phyloP scores from a whole-genome alignment of 30 jellyfish, hydroid and myxozoan species.

The Hydra vulgaris region DNA sequence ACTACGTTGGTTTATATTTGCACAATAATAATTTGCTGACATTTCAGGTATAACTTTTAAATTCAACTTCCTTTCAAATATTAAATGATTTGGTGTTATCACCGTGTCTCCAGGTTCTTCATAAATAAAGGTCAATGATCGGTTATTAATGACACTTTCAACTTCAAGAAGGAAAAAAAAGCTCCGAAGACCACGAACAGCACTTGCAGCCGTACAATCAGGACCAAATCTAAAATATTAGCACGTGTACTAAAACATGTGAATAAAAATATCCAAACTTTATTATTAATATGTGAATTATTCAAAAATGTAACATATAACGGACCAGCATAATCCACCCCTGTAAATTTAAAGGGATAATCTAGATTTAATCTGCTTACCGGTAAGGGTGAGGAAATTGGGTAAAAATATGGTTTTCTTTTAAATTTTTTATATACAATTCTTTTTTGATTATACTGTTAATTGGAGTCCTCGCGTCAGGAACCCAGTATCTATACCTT shows the following conservation, averaged over 20 bases:
- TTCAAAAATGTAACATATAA: background rate
- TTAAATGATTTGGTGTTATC: background rate
- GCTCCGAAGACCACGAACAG: background rate
- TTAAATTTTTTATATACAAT: background rate
- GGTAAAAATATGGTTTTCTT: conserved; percentile 6
- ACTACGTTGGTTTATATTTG: background rate
- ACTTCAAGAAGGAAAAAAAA: background rate
- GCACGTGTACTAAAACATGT: conserved; percentile 1
- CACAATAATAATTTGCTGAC: background rate
- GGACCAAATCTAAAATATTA: background rate
- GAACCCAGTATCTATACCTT: background rate
- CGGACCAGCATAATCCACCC: conserved; percentile 8
- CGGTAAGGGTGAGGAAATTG: background rate
- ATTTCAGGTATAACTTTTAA: background rate
- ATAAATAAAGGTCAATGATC: background rate
- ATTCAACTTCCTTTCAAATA: background rate
- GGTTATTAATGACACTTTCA: background rate
- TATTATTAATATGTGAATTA: background rate
- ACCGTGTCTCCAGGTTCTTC: conserved; percentile 3
- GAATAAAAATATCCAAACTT: background rate
- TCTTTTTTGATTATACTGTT: background rate
- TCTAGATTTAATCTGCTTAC: background rate
- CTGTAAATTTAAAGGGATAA: background rate
- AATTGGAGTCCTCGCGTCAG: background rate
- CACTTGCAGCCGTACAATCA: background rate